These are phyloP conservation scores for Pissodes strobi DNA, from an alignment of 1,140 invertebrate species.

Conservation along the genomic window DNA sequence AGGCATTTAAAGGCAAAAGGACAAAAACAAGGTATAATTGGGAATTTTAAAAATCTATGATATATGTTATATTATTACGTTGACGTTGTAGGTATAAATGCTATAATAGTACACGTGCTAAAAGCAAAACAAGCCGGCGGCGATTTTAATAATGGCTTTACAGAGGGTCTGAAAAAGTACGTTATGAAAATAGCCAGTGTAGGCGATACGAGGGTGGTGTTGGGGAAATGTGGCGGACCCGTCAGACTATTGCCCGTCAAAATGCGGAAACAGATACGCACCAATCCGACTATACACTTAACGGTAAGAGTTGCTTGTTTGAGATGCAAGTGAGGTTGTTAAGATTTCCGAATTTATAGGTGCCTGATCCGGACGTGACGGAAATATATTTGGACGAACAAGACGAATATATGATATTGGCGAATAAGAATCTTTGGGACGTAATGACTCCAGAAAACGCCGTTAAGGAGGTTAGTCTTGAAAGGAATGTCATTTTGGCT, in stretches of 20 bases:
- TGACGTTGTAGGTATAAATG: constrained; percentile 60
- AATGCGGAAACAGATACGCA: constrained; percentile 63
- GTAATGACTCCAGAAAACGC: constrained; percentile 75
- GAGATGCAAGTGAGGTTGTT: too few relatives aligned
- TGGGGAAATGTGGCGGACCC: constrained; percentile 68
- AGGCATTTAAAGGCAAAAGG: constrained; percentile 74
- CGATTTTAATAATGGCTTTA: constrained; percentile 53
- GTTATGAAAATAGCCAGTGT: constrained; percentile 72
- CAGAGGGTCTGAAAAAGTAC: constrained; percentile 58
- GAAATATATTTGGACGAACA: constrained; percentile 76
- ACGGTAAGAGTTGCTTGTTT: too few relatives aligned
- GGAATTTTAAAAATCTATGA: neutral
- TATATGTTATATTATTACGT: neutral
- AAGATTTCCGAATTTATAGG: too few relatives aligned
- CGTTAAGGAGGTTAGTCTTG: constrained; percentile 72
- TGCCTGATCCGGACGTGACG: constrained; percentile 72
- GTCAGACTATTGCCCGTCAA: constrained; percentile 62
- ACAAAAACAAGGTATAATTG: constrained; percentile 63
- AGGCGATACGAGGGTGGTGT: constrained; percentile 71
- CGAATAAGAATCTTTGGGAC: constrained; percentile 78
- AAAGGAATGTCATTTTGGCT: constrained; percentile 75
- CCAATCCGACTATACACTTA: constrained; percentile 67
- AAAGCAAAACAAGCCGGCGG: constrained; percentile 59
- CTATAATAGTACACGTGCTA: constrained; percentile 74
- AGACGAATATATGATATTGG: constrained; percentile 80